Conservation (phyloP, 2,888 invertebrate genomes). For the Gnatocerus cornutus region DNA sequence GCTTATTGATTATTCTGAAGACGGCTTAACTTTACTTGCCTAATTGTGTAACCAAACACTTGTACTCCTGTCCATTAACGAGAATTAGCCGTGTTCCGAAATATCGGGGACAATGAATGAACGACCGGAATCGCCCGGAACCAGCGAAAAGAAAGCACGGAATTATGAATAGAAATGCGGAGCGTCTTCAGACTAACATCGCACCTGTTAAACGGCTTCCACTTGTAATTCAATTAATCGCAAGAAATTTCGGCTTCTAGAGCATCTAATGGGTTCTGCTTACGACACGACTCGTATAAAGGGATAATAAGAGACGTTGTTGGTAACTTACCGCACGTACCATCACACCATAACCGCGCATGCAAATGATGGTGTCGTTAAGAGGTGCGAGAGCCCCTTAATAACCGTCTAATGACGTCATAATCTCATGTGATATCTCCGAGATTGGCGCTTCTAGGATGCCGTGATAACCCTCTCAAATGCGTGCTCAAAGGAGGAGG, state of each 20-base stretch:
- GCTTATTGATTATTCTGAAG: slow-evolving; percentile 39
- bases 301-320: slow-evolving; percentile 36
- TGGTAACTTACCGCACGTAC: slow-evolving; percentile 42
- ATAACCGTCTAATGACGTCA: slow-evolving; percentile 64
- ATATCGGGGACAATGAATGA: neutral
- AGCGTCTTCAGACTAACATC: neutral
- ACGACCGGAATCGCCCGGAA: no score
- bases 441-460: slow-evolving; percentile 60
- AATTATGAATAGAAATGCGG: no score
- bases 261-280: slow-evolving; percentile 30
- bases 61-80: slow-evolving; percentile 22
- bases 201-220: slow-evolving; percentile 17
- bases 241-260: slow-evolving; percentile 29
- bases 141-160: no score
- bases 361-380: slow-evolving; percentile 62
- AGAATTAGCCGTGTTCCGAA: slow-evolving; percentile 10
- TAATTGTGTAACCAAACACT: slow-evolving; percentile 37
- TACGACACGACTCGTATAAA: slow-evolving; percentile 27
- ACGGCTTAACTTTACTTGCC: slow-evolving; percentile 31
- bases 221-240: slow-evolving; percentile 36
- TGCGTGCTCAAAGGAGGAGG: slow-evolving; percentile 18
- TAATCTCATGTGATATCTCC: slow-evolving; percentile 64
- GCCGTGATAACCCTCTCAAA: slow-evolving; percentile 46
- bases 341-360: slow-evolving; percentile 53
- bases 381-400: slow-evolving; percentile 63